Percentiles rank a stretch among this genome's conserved stretches.
These are phyloP conservation scores for Gryllus longicercus DNA, from an alignment of 2,888 invertebrate genomes.

Conservation along the genomic window DNA sequence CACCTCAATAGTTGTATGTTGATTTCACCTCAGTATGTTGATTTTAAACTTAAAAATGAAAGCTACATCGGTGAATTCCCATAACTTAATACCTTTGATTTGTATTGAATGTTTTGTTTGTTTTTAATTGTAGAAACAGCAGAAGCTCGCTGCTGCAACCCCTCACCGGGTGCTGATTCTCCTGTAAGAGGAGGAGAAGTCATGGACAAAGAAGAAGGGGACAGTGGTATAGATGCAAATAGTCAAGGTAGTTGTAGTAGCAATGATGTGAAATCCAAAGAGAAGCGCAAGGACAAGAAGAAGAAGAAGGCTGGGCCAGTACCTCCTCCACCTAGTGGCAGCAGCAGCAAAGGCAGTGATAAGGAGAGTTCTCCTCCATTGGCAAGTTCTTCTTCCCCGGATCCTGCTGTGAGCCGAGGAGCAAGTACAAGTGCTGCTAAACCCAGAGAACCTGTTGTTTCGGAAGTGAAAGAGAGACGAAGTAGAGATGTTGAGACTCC, in stretches of 20 bases:
- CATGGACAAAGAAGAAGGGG: slow-evolving; percentile 76
- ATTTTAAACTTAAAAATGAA: too few relatives aligned
- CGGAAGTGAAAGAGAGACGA: slow-evolving; percentile 27
- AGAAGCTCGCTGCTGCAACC: slow-evolving; percentile 36
- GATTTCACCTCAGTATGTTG: too few relatives aligned
- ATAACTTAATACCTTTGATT: too few relatives aligned
- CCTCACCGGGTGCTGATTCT: slow-evolving; percentile 42
- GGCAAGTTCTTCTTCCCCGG: neutral
- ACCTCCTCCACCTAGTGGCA: slow-evolving; percentile 36
- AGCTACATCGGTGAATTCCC: too few relatives aligned
- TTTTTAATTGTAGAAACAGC: slow-evolving; percentile 21
- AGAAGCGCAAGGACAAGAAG: slow-evolving; percentile 66
- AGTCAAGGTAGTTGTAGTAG: slow-evolving; percentile 86
- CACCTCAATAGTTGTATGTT: too few relatives aligned
- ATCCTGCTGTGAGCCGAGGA: slow-evolving; percentile 38
- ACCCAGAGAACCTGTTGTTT: slow-evolving; percentile 18
- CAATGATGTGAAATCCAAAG: slow-evolving; percentile 67
- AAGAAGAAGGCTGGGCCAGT: slow-evolving; percentile 51
- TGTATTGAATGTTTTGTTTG: neutral
- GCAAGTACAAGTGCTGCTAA: neutral
- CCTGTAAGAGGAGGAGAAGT: slow-evolving; percentile 45
- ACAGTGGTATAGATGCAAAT: slow-evolving; percentile 85
- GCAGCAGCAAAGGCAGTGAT: slow-evolving; percentile 40
- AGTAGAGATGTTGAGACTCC: slow-evolving; percentile 21
- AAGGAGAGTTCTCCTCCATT: slow-evolving; percentile 31